Base-by-base conservation (phyloP, 2,113 vertebrate genomes). In the Ophthalmolycus amberensis region DNA sequence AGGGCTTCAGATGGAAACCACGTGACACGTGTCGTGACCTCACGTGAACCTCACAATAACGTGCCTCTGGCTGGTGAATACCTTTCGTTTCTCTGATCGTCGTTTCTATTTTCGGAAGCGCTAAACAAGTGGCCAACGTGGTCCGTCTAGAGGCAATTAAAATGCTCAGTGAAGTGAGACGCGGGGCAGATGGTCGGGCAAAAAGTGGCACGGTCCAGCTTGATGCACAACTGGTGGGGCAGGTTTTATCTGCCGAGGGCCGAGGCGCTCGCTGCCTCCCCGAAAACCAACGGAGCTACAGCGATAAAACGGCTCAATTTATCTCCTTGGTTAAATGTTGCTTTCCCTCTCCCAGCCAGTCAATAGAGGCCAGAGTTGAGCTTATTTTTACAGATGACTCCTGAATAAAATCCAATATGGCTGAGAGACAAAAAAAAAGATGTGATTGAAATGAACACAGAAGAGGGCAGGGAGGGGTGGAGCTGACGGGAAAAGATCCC, bases 151-250 rank as follows among this genome's bases (percentile, higher is more conserved):
- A 89, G 86, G 91, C 86, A 91, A 92, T 92, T 92, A 91, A 85
- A 87, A 84, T 59, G 86, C 73, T 85, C 88, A 88, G 82, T 64
- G 80, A 89, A 88, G 89, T 85, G 90, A 85, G 84, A 89, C 80
- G 69, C 63, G 27, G 84, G 87, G 87, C 92, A 92, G 92, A 92
- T 93, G 92, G 89, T 91, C 70, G 9, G 71, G 68, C 73, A 77
- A 34, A 67, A 80, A 6, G 68, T 69, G 82, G 83, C 88, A 38
- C 81, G 65, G 79, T 87, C 85, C 91, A 85, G 84, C 86, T 85
- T 87, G 80, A 86, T 73, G 77, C 68, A 89, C 82, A 89, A 91
- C 88, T 84, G 88, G 80, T 85, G 18, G 67, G 74, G 80, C 79
- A 63, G 89, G 85, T 85, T 89, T 75, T 67, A 72, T 75, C 42